Conservation (phyloP, 2,888 invertebrate species). For the Chirona hameri region DNA sequence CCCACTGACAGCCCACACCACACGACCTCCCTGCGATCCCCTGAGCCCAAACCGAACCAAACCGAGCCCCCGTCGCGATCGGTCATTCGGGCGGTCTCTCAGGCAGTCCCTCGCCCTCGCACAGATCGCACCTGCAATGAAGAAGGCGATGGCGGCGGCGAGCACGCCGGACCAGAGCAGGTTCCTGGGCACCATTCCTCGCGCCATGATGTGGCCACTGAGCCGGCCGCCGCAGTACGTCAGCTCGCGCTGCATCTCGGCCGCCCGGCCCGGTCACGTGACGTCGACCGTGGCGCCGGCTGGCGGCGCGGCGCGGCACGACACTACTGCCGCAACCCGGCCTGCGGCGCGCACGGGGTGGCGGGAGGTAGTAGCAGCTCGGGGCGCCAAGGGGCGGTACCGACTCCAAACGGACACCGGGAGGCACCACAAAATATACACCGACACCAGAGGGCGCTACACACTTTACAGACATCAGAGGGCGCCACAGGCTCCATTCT, state of each 20-base stretch:
- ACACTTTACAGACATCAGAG: too few species aligned
- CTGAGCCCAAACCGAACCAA: too few species aligned
- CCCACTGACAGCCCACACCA: too few species aligned
- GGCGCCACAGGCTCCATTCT: too few species aligned
- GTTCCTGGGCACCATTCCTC: not conserved
- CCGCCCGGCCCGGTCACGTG: not conserved
- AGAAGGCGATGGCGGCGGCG: slow-evolving; percentile 3
- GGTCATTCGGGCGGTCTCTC: too few species aligned
- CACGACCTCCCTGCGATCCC: too few species aligned
- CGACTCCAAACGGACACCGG: not conserved
- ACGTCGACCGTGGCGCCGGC: not conserved
- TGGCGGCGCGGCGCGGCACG: not conserved
- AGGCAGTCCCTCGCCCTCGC: too few species aligned
- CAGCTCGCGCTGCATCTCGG: slow-evolving; percentile 5
- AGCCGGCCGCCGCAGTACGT: slow-evolving; percentile 5
- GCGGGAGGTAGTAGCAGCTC: not conserved
- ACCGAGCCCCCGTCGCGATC: too few species aligned
- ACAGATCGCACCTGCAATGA: not conserved
- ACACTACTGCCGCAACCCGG: too few species aligned
- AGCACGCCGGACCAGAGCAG: slow-evolving; percentile 25
- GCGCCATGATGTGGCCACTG: not conserved
- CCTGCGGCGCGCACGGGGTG: not conserved
- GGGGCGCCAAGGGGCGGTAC: not conserved
- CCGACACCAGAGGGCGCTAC: not conserved
- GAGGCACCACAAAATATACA: not conserved